A percentile compares a stretch with the other conserved stretches of the same genome.
Conservation (phyloP, 1,140 invertebrate species). For the Neodiprion virginianus region DNA sequence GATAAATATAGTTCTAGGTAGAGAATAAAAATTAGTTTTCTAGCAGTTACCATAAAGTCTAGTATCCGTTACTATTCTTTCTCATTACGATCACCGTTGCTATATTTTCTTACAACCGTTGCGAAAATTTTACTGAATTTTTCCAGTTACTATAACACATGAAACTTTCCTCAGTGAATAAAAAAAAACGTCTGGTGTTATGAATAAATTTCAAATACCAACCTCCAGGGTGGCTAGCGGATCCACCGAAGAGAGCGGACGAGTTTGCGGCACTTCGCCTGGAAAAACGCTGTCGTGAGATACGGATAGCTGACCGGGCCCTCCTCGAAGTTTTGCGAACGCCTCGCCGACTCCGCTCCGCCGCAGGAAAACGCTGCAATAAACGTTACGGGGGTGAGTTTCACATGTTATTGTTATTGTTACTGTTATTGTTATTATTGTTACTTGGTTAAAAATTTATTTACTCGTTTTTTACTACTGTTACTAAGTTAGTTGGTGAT, state of each 20-base stretch:
- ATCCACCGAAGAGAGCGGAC: slow-evolving; percentile 55
- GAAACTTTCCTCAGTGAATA: too few species aligned
- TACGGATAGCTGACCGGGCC: slow-evolving; percentile 66
- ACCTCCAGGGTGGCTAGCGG: slow-evolving; percentile 54
- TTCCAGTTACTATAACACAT: too few species aligned
- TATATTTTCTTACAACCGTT: too few species aligned
- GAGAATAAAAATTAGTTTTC: too few species aligned
- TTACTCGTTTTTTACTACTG: neutral
- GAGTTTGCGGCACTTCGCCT: slow-evolving; percentile 61
- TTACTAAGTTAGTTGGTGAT: neutral
- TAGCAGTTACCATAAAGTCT: too few species aligned
- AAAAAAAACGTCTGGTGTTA: too few species aligned
- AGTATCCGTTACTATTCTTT: too few species aligned
- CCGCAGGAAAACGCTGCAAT: slow-evolving; percentile 46
- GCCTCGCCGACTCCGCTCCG: slow-evolving; percentile 46
- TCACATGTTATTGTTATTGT: too few species aligned
- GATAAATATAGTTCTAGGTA: too few species aligned
- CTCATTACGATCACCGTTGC: too few species aligned
- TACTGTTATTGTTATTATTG: too few species aligned
- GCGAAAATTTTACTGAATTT: too few species aligned
- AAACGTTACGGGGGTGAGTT: neutral
- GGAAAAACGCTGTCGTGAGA: slow-evolving; percentile 82
- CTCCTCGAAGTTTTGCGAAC: slow-evolving; percentile 49
- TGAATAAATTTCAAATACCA: slow-evolving; percentile 26
- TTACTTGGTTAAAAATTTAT: neutral